Evolutionary conservation across 2,888 invertebrate genomes (phyloP).

Genomic region (Campaea margaritaria): DNA sequence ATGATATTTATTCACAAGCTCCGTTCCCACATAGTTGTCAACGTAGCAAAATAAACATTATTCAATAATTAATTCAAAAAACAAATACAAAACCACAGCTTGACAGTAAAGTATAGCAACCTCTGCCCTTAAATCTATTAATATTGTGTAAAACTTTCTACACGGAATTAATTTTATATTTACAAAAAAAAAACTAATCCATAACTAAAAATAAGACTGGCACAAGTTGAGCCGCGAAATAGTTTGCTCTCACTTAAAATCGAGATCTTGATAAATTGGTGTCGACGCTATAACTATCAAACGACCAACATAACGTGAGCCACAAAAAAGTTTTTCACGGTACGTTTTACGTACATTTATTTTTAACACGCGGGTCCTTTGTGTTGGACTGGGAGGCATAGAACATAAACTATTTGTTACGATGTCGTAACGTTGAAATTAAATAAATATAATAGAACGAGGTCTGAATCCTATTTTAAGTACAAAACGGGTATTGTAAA

Average conservation of each 20-base stretch:
- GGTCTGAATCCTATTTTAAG: conserved; percentile 22
- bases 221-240: conserved; percentile 19
- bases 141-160: conserved; percentile 54
- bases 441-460: conserved; percentile 35
- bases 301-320: background rate
- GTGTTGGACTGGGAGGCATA: conserved; percentile 29
- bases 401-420: conserved; percentile 44
- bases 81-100: conserved; percentile 47
- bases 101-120: conserved; percentile 43
- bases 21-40: conserved; percentile 20
- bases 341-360: conserved; percentile 4
- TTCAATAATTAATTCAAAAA: conserved; percentile 40
- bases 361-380: conserved; percentile 12
- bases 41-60: conserved; percentile 21
- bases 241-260: background rate
- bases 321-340: background rate
- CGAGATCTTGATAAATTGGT: too few relatives aligned
- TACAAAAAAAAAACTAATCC: conserved; percentile 28
- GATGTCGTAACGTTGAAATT: conserved; percentile 44
- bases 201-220: conserved; percentile 22
- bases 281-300: too few relatives aligned
- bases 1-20: conserved; percentile 8
- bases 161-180: conserved; percentile 52
- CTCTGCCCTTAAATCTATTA: conserved; percentile 53
- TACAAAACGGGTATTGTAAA: conserved; percentile 25